Percentiles rank a stretch among this genome's conserved stretches.
Evolutionary conservation across 2,113 vertebrate genomes (phyloP).

Genomic region (Ophiodon elongatus): DNA sequence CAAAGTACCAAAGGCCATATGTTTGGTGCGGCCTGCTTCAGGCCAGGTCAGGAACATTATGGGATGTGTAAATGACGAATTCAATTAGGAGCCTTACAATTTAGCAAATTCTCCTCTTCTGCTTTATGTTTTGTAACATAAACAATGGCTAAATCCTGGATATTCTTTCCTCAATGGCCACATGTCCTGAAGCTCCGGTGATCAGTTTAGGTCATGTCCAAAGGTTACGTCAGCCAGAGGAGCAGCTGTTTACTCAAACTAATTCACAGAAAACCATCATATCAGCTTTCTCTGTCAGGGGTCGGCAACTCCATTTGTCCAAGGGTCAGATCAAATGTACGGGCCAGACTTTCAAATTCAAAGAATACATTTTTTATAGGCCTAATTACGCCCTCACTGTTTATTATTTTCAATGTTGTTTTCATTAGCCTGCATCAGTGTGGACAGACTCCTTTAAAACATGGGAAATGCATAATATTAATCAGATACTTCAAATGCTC

Average conservation of each 20-base stretch:
- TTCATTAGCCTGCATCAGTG: neutral
- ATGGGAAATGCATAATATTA: neutral
- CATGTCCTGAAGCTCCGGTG: neutral
- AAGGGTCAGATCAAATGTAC: neutral
- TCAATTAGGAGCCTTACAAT: neutral
- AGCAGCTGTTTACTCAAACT: neutral
- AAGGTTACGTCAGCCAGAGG: neutral
- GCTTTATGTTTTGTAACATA: neutral
- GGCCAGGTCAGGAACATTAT: neutral
- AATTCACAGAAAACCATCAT: neutral
- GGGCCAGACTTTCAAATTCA: neutral
- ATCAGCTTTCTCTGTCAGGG: neutral
- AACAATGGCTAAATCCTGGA: neutral
- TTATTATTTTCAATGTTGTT: neutral
- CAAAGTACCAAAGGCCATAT: neutral
- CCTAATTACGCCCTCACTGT: neutral
- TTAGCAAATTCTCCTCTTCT: neutral
- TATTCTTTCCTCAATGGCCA: neutral
- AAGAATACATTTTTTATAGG: neutral
- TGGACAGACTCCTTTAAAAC: neutral
- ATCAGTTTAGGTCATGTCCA: neutral
- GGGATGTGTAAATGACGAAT: neutral
- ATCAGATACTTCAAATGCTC: neutral
- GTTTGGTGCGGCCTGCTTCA: neutral
- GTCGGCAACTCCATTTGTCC: neutral